These are phyloP conservation scores for Polyommatus iphigenia DNA, from an alignment of 2,888 invertebrate genomes.

Conservation along the genomic window DNA sequence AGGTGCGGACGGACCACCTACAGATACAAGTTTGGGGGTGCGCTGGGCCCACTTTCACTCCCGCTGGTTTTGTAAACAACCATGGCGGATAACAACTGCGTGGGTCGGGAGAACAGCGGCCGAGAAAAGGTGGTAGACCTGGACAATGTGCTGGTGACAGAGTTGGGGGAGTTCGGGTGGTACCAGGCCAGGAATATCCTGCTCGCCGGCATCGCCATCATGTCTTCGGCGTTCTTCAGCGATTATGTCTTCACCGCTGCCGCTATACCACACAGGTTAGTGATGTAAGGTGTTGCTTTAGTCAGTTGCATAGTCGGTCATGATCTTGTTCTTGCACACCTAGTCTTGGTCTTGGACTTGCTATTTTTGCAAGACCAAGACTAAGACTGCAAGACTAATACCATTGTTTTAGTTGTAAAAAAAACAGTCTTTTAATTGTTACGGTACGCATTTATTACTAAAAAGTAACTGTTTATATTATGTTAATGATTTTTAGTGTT, in stretches of 20 bases:
- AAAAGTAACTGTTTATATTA: too few species aligned
- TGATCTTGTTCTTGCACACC: too few species aligned
- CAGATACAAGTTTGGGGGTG: too few species aligned
- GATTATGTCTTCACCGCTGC: slow-evolving; percentile 87
- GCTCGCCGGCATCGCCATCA: slow-evolving; percentile 80
- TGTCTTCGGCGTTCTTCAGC: slow-evolving; percentile 81
- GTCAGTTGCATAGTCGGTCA: too few species aligned
- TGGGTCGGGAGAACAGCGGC: neutral
- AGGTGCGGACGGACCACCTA: too few species aligned
- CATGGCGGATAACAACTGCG: slow-evolving; percentile 1
- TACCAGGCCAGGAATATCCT: slow-evolving; percentile 80
- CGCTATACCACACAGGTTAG: slow-evolving; percentile 84
- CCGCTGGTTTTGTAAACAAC: neutral
- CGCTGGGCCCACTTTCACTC: neutral
- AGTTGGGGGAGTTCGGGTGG: slow-evolving; percentile 80
- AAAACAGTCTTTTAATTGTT: too few species aligned
- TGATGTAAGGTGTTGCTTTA: neutral
- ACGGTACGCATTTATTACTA: too few species aligned
- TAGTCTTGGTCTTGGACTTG: too few species aligned
- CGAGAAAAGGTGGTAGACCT: slow-evolving; percentile 48
- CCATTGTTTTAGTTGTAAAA: too few species aligned
- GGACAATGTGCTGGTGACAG: slow-evolving; percentile 65
- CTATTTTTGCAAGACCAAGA: too few species aligned
- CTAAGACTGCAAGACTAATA: too few species aligned
- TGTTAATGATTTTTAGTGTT: too few species aligned